Conservation (phyloP, 2,888 invertebrate species). For the Norana najaformis region DNA sequence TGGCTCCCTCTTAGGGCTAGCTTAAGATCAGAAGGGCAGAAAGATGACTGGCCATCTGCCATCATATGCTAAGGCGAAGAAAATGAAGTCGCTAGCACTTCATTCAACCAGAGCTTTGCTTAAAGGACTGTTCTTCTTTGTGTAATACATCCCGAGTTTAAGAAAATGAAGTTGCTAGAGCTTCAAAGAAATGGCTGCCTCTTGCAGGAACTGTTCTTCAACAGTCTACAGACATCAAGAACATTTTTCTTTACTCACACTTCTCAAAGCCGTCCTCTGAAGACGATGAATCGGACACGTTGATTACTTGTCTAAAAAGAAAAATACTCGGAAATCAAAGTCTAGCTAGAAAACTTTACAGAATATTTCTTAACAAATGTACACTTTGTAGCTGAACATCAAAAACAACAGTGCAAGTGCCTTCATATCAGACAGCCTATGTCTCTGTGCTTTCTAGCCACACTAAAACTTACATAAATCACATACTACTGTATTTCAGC, state of each 20-base stretch:
- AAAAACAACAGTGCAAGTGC: too few species aligned
- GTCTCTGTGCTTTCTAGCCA: too few species aligned
- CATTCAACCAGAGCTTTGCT: too few species aligned
- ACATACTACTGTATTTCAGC: too few species aligned
- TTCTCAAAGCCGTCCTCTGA: not conserved
- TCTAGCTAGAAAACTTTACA: not conserved
- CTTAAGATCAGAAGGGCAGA: too few species aligned
- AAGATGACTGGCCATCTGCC: not conserved
- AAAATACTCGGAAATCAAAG: not conserved
- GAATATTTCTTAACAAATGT: not conserved
- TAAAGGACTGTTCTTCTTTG: too few species aligned
- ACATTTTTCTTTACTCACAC: not conserved
- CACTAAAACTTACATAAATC: too few species aligned
- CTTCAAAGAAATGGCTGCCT: not conserved
- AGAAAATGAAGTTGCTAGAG: not conserved
- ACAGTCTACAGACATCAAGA: not conserved
- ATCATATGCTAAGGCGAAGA: not conserved
- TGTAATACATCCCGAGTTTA: too few species aligned
- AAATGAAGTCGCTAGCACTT: not conserved
- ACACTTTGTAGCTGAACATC: too few species aligned
- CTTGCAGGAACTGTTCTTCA: too few species aligned
- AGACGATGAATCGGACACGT: not conserved
- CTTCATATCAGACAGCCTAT: too few species aligned
- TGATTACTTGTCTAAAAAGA: not conserved
- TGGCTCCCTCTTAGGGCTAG: too few species aligned